These are phyloP conservation scores for Tetragonisca angustula DNA, from an alignment of 2,888 invertebrate species.

Conservation along the genomic window DNA sequence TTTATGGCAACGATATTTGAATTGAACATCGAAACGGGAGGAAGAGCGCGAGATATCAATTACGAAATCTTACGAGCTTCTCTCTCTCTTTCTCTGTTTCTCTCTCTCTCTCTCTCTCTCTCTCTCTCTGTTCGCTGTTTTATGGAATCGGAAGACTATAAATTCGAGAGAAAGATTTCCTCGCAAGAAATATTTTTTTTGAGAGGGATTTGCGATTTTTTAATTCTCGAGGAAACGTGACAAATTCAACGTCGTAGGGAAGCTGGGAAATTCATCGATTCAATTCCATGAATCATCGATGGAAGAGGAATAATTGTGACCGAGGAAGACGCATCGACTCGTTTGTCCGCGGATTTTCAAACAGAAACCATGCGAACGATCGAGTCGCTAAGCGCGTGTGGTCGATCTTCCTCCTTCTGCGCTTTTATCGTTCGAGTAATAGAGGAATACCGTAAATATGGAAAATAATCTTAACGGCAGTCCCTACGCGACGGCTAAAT, in stretches of 20 bases:
- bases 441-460: slow-evolving; percentile 48
- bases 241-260: background rate
- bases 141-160: background rate
- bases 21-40: background rate
- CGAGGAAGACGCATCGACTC: slow-evolving; percentile 36
- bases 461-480: slow-evolving; percentile 57
- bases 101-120: too few relatives aligned
- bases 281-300: slow-evolving; percentile 41
- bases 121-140: too few relatives aligned
- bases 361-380: slow-evolving; percentile 51
- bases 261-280: background rate
- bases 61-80: too few relatives aligned
- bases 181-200: background rate
- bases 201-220: background rate
- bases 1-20: background rate
- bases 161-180: background rate
- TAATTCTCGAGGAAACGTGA: background rate
- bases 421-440: background rate
- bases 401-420: background rate
- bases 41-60: too few relatives aligned
- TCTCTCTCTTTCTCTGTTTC: too few relatives aligned
- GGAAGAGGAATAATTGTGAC: slow-evolving; percentile 44
- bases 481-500: slow-evolving; percentile 38
- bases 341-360: slow-evolving; percentile 30
- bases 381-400: background rate